Conservation (phyloP, 2,113 vertebrate genomes). For the Archocentrus centrarchus region DNA sequence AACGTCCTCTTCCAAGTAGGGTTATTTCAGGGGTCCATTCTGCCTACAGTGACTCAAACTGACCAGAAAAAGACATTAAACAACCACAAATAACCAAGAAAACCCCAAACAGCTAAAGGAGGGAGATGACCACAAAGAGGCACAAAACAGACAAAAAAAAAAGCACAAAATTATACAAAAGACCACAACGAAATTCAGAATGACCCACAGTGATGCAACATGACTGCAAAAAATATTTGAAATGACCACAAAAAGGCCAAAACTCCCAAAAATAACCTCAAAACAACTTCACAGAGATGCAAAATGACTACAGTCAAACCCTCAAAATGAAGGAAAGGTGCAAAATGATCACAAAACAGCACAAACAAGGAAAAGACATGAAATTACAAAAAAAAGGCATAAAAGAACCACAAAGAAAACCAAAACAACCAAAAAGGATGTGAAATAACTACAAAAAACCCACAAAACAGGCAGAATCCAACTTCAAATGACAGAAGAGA, state of each 20-base stretch:
- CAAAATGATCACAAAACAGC: fast-evolving
- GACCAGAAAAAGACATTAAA: not conserved
- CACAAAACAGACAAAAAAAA: not conserved
- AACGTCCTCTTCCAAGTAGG: not conserved
- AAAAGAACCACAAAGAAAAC: not conserved
- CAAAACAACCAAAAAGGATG: fast-evolving
- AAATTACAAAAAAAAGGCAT: too few species aligned
- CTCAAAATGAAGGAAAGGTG: not conserved
- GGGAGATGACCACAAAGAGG: fast-evolving
- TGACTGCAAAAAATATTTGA: not conserved
- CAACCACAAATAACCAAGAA: fast-evolving
- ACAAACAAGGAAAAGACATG: too few species aligned
- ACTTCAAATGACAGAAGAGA: not conserved
- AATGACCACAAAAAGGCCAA: not conserved
- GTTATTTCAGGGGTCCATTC: not conserved
- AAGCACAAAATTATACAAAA: not conserved
- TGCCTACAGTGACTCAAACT: not conserved
- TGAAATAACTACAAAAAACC: too few species aligned
- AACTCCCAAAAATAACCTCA: not conserved
- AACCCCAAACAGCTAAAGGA: not conserved
- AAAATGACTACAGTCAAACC: not conserved
- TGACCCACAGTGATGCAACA: fast-evolving
- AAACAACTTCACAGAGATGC: not conserved
- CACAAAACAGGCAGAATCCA: too few species aligned
- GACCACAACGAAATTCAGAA: not conserved